Base-by-base conservation (phyloP, 2,797 vertebrate genomes). In the Cyprinella venusta region DNA sequence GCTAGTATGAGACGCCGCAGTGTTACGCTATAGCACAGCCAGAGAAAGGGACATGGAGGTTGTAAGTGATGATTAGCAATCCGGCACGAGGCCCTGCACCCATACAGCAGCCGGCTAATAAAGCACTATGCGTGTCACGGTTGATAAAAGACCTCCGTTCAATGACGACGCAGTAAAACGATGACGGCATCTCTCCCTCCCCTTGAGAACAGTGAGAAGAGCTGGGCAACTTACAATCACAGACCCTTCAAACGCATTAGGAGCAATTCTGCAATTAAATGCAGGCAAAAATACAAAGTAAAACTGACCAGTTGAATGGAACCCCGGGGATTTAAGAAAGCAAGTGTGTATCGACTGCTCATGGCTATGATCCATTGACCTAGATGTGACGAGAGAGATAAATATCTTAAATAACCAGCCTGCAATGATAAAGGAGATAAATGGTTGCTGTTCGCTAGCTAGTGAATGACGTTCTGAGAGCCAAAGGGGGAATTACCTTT, bases 11-110 rank as follows among this genome's bases (percentile, higher is more conserved):
- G 76, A 88, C 91, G 92, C 94, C 93, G 94, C 94, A 94, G 94
- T 94, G 89, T 89, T 94, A 93, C 93, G 93, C 93, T 94, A 94
- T 93, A 94, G 94, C 93, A 94, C 93, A 94, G 91, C 86, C 1
- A 74, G 76, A 65, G 61, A 82, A 76, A 81, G 80, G 83, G 84
- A 54, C 61, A 79, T 18, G 21, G 76, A 84, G 63, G 85, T 87
- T 89, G 88, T 80, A 86, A 91, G 90, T 74, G 89, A 92, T 92
- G 89, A 92, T 92, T 89, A 90, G 90, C 90, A 91, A 89, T 89
- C 89, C 90, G 89, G 89, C 88, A 86, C 86, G 86, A 86, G 69
- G 83, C 90, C 89, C 88, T 88, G 89, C 89, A 89, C 87, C 88
- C 74, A 76, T 84, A 74, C 70, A 78, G 80, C 72, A 88, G 76